Evolutionary conservation across 2,888 invertebrate genomes (phyloP).

Genomic region (Erebia ligea): DNA sequence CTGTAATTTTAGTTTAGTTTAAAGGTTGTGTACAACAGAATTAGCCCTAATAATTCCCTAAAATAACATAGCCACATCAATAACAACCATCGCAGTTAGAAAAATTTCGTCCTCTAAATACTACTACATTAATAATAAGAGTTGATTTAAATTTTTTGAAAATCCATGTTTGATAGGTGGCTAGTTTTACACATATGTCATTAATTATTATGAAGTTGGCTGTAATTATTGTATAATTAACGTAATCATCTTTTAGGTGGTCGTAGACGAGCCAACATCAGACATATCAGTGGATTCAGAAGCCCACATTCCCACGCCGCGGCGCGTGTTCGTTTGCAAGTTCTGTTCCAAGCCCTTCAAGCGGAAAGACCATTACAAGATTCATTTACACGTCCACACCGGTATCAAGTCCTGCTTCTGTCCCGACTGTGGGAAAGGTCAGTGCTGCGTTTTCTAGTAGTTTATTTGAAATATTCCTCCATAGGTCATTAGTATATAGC

Average conservation of each 20-base stretch:
- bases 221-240: background rate
- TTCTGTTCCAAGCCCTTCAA: constrained; percentile 73
- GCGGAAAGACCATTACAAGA: constrained; percentile 77
- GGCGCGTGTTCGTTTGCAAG: constrained; percentile 73
- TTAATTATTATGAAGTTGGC: too few relatives aligned
- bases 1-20: too few relatives aligned
- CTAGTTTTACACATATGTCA: too few relatives aligned
- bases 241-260: constrained; percentile 37
- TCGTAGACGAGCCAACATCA: constrained; percentile 44
- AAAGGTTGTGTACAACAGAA: too few relatives aligned
- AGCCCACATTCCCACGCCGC: constrained; percentile 60
- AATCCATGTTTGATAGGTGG: too few relatives aligned
- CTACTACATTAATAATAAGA: too few relatives aligned
- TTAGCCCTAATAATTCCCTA: too few relatives aligned
- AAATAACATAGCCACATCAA: too few relatives aligned
- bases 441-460: background rate
- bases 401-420: constrained; percentile 76
- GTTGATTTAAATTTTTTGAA: too few relatives aligned
- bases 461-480: background rate
- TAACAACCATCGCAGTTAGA: too few relatives aligned
- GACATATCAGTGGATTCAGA: constrained; percentile 45
- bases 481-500: background rate
- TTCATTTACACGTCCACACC: constrained; percentile 75
- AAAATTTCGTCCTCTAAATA: too few relatives aligned
- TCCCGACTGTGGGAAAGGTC: constrained; percentile 72